Percentiles rank a stretch among this genome's conserved stretches.
phyloP scores from a whole-genome alignment of 2,888 invertebrate species.

The Diplolepis rosae region DNA sequence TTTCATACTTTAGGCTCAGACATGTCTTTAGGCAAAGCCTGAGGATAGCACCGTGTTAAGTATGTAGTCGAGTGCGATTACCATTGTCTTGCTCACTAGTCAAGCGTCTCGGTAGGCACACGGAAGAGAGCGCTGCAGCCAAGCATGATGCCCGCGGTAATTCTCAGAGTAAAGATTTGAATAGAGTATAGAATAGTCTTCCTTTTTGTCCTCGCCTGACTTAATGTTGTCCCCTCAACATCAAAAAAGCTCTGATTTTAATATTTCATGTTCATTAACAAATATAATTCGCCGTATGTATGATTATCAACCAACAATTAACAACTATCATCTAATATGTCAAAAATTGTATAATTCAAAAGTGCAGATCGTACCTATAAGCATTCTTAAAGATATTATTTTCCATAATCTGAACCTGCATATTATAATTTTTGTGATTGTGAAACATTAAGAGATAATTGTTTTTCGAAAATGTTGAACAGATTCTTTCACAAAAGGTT shows the following conservation, averaged over 20 bases:
- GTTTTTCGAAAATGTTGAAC: too few relatives aligned
- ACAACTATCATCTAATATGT: too few relatives aligned
- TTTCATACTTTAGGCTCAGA: neutral
- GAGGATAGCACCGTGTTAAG: conserved; percentile 31
- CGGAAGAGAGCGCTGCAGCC: conserved; percentile 60
- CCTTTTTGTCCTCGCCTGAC: conserved; percentile 41
- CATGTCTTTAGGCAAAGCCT: conserved; percentile 46
- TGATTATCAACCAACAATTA: too few relatives aligned
- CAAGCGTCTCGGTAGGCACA: conserved; percentile 55
- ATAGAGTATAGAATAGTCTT: conserved; percentile 57
- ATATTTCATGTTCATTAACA: too few relatives aligned
- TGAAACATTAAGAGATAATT: too few relatives aligned
- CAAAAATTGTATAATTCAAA: too few relatives aligned
- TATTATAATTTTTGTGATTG: too few relatives aligned
- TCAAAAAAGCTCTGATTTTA: conserved; percentile 41
- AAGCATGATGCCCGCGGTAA: conserved; percentile 68
- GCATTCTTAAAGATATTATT: too few relatives aligned
- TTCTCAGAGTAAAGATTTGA: conserved; percentile 65
- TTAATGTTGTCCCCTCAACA: conserved; percentile 60
- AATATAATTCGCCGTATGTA: too few relatives aligned
- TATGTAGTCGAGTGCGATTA: conserved; percentile 58
- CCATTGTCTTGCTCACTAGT: conserved; percentile 59
- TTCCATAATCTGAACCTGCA: too few relatives aligned
- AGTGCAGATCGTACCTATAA: too few relatives aligned
- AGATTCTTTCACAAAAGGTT: too few relatives aligned